Evolutionary conservation across 2,888 invertebrate genomes (phyloP).

Genomic region (Eupithecia abbreviata): DNA sequence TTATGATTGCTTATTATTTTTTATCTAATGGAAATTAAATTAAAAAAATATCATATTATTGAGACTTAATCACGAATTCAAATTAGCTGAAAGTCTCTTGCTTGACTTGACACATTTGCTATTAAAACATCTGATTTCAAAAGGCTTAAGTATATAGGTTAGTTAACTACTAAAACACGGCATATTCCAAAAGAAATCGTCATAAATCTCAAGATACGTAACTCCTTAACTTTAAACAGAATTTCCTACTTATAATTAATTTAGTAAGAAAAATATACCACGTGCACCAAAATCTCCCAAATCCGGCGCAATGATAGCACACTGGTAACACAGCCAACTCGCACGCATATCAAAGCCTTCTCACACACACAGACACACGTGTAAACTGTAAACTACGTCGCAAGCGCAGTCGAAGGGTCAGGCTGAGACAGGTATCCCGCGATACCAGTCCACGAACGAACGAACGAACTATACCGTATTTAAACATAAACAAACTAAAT

Average conservation of each 20-base stretch:
- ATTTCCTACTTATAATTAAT: not conserved
- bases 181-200: not conserved
- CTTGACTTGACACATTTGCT: not conserved
- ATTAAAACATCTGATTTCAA: not conserved
- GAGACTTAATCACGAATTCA: not conserved
- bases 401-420: constrained; percentile 60
- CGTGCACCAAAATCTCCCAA: constrained; percentile 6
- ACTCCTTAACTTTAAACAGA: not conserved
- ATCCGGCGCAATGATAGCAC: constrained; percentile 30
- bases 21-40: not conserved
- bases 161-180: not conserved
- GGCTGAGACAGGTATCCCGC: constrained; percentile 67
- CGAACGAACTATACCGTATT: constrained; percentile 69
- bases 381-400: constrained; percentile 58
- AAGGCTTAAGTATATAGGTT: not conserved
- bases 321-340: constrained; percentile 58
- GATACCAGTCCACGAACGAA: constrained; percentile 80
- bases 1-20: not conserved
- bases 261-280: not conserved
- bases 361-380: constrained; percentile 58
- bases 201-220: not conserved
- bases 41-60: not conserved
- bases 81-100: not conserved
- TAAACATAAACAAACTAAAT: constrained; percentile 38
- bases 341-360: constrained; percentile 65